Percentiles rank a stretch among this genome's conserved stretches.
These are phyloP conservation scores for Cryptomyrus ogoouensis DNA, from an alignment of 2,113 vertebrate species.

Conservation along the genomic window DNA sequence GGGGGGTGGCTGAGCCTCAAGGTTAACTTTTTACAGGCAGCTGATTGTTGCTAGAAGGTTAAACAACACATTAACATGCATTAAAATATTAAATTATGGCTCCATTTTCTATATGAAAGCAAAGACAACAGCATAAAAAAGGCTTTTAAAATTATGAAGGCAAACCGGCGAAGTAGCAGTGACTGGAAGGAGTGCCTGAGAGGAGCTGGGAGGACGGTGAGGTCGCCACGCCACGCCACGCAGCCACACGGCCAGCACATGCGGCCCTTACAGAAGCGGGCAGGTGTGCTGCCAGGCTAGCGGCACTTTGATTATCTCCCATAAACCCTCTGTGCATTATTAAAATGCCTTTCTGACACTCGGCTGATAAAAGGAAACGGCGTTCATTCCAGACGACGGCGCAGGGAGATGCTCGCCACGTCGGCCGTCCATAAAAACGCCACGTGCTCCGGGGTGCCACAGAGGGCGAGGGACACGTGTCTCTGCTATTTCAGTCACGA, in stretches of 20 bases:
- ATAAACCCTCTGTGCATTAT: slow-evolving; percentile 2
- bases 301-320: neutral
- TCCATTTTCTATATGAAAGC: slow-evolving; percentile 67
- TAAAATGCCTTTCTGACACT: slow-evolving; percentile 12
- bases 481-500: neutral
- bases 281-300: neutral
- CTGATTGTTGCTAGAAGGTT: slow-evolving; percentile 70
- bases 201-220: slow-evolving; percentile 31
- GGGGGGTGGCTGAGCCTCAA: slow-evolving; percentile 73
- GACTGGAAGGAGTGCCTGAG: slow-evolving; percentile 8
- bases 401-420: neutral
- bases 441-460: neutral
- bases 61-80: slow-evolving; percentile 74
- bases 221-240: slow-evolving; percentile 36
- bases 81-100: slow-evolving; percentile 73
- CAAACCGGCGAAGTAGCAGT: slow-evolving; percentile 50
- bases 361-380: neutral
- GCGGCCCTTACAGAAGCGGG: neutral
- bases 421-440: neutral
- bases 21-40: slow-evolving; percentile 79
- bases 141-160: slow-evolving; percentile 72
- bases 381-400: neutral
- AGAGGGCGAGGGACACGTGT: neutral
- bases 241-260: neutral
- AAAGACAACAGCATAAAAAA: slow-evolving; percentile 72